Evolutionary conservation across 2,113 vertebrate species (phyloP).

Genomic region (Brachypodius melanocephalos): DNA sequence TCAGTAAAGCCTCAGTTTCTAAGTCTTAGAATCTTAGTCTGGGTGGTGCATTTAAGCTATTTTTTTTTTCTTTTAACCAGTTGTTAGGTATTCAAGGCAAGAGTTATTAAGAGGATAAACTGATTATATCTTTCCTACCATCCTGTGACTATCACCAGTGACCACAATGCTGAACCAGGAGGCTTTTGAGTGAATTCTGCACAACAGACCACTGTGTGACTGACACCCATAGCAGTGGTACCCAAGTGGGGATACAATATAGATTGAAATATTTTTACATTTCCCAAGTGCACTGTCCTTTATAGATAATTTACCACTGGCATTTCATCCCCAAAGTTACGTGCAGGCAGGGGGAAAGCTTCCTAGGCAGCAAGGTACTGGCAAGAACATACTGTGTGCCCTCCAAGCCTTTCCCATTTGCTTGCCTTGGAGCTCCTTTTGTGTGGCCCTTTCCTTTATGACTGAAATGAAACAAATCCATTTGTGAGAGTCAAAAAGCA

Average conservation of each 20-base stretch:
- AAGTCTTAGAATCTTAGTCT: not conserved
- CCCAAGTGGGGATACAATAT: fast-evolving
- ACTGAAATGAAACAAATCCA: not conserved
- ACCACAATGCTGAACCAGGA: not conserved
- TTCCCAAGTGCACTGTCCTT: not conserved
- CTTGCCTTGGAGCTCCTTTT: not conserved
- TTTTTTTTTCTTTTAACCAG: not conserved
- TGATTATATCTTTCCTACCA: not conserved
- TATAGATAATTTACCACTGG: not conserved
- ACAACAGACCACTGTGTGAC: not conserved
- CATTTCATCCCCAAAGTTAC: not conserved
- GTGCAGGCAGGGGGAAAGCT: not conserved
- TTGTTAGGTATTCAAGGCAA: not conserved
- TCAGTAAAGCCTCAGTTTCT: not conserved
- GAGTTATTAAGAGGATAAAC: not conserved
- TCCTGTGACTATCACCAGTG: not conserved
- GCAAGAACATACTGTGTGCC: not conserved
- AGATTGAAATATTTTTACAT: not conserved
- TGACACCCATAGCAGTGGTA: fast-evolving
- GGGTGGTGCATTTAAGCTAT: not conserved
- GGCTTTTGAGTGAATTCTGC: not conserved
- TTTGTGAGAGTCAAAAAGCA: not conserved
- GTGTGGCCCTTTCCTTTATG: not conserved
- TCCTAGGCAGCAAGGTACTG: not conserved
- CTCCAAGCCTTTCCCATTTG: fast-evolving